Conservation (phyloP, 2,888 invertebrate genomes). For the Plagodis dolabraria region DNA sequence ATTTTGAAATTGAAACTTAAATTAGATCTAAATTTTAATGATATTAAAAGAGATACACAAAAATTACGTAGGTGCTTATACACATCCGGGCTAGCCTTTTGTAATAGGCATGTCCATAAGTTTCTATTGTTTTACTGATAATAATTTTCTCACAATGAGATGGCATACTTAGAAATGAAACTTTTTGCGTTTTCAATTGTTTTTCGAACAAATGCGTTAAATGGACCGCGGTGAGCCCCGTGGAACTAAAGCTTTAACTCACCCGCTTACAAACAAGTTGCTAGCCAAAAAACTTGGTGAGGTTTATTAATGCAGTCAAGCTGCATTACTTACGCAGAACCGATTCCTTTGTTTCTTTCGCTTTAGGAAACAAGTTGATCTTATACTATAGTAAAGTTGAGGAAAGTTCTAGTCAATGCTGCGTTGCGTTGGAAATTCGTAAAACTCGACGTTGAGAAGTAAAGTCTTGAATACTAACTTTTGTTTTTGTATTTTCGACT, state of each 20-base stretch:
- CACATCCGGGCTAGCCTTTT: too few relatives aligned
- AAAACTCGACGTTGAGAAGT: slow-evolving; percentile 21
- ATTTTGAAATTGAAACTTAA: too few relatives aligned
- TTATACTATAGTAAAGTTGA: slow-evolving; percentile 35
- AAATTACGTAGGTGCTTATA: too few relatives aligned
- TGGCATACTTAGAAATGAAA: too few relatives aligned
- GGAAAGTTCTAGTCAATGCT: slow-evolving; percentile 26
- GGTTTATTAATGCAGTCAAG: slow-evolving; percentile 73
- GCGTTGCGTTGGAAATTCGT: slow-evolving; percentile 31
- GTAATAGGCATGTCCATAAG: too few relatives aligned
- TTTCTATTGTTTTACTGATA: too few relatives aligned
- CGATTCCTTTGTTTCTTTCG: slow-evolving; percentile 60
- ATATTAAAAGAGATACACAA: too few relatives aligned
- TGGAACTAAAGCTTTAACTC: slow-evolving; percentile 47
- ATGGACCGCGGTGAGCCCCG: slow-evolving; percentile 38
- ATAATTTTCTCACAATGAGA: too few relatives aligned
- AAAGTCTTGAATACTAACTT: not conserved
- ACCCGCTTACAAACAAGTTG: slow-evolving; percentile 50
- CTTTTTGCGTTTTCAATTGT: slow-evolving; percentile 33
- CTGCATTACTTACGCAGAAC: slow-evolving; percentile 64
- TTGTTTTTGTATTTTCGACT: not conserved
- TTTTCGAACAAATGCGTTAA: slow-evolving; percentile 29
- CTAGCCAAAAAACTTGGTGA: slow-evolving; percentile 73
- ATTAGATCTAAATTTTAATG: too few relatives aligned
- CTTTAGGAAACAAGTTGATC: slow-evolving; percentile 49